Percentiles rank a stretch among this genome's conserved stretches.
Conservation (phyloP, 2,113 vertebrate species). For the Acinonyx jubatus region DNA sequence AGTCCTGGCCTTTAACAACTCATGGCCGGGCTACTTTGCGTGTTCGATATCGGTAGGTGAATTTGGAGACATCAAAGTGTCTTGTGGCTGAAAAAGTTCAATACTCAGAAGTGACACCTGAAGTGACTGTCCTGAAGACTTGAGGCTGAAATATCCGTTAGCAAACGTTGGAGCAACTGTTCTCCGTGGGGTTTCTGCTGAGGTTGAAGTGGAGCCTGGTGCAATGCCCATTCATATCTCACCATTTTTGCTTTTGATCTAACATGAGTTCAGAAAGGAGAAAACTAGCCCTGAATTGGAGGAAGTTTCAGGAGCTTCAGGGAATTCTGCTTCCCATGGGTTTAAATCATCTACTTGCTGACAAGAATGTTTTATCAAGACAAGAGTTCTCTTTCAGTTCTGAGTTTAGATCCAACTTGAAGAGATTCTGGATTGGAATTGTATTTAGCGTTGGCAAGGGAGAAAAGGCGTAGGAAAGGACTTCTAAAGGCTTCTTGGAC, state of each 20-base stretch:
- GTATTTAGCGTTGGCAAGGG: slow-evolving; percentile 67
- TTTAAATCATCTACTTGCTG: slow-evolving; percentile 67
- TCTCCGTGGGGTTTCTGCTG: background rate
- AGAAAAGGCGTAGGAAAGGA: slow-evolving; percentile 59
- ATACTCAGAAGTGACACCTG: background rate
- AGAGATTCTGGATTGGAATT: slow-evolving; percentile 54
- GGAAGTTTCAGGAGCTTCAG: slow-evolving; percentile 65
- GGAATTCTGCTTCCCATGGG: slow-evolving; percentile 55
- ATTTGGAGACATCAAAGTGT: slow-evolving; percentile 63
- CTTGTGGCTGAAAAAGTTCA: background rate
- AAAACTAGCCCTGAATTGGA: background rate
- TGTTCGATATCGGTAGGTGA: slow-evolving; percentile 8
- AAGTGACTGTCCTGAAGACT: background rate
- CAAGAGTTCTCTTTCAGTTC: slow-evolving; percentile 62
- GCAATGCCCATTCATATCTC: background rate
- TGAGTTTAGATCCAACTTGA: slow-evolving; percentile 56
- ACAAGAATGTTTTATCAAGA: slow-evolving; percentile 75
- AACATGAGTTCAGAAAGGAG: background rate
- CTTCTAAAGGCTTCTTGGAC: slow-evolving; percentile 75
- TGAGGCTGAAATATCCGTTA: background rate
- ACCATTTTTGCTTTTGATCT: slow-evolving; percentile 57
- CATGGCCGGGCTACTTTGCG: background rate
- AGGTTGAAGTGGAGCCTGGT: background rate
- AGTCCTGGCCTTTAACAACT: background rate
- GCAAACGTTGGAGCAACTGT: background rate